phyloP scores from a whole-genome alignment of 1,140 invertebrate genomes.

The Spodoptera litura region DNA sequence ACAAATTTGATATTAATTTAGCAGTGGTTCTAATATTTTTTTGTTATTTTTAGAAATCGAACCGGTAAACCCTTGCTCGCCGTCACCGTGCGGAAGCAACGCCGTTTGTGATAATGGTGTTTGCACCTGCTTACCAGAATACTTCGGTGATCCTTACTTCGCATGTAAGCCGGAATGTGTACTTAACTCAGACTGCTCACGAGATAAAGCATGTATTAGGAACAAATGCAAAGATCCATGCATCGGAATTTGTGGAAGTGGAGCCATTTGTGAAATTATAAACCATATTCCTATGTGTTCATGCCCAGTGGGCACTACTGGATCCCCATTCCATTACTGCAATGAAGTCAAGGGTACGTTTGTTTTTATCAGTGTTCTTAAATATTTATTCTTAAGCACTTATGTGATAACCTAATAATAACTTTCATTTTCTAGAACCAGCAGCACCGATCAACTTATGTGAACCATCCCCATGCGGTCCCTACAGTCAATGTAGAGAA shows the following conservation, averaged over 20 bases:
- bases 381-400: not conserved
- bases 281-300: constrained; percentile 92
- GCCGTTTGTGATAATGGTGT: constrained; percentile 87
- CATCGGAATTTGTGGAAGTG: constrained; percentile 90
- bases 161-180: constrained; percentile 90
- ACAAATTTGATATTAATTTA: no score
- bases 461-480: constrained; percentile 88
- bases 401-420: not conserved
- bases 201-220: constrained; percentile 89
- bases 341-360: constrained; percentile 75
- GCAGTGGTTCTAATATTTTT: not conserved
- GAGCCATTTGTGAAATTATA: constrained; percentile 91
- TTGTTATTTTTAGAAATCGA: constrained; percentile 66
- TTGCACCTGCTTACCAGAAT: constrained; percentile 90
- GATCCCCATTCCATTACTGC: constrained; percentile 92
- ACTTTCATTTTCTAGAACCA: constrained; percentile 66
- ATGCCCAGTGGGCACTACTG: constrained; percentile 88
- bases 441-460: constrained; percentile 80
- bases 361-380: not conserved
- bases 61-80: constrained; percentile 87
- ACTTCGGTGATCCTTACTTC: constrained; percentile 87
- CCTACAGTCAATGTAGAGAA: constrained; percentile 90
- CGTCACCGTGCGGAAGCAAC: constrained; percentile 90
- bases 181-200: constrained; percentile 89
- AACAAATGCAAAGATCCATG: constrained; percentile 92